Conservation (phyloP, 2,113 vertebrate species). For the Coptodon rendalli region DNA sequence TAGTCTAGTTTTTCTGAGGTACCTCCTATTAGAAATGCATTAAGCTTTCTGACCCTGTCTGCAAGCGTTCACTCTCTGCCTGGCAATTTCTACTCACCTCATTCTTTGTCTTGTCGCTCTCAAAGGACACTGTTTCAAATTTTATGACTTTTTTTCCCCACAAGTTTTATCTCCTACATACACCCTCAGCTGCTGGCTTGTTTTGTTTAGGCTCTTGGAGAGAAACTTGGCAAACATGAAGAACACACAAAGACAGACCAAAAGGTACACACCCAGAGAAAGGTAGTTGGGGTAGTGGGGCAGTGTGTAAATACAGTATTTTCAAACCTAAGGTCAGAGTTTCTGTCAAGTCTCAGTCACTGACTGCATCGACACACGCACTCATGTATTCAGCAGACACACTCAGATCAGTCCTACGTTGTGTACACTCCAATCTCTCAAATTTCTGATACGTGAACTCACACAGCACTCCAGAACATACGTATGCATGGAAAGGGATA, state of each 20-base stretch:
- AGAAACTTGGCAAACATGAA: conserved; percentile 16
- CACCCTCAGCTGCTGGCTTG: not conserved
- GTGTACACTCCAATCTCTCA: conserved; percentile 7
- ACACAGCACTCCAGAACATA: not conserved
- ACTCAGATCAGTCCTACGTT: conserved; percentile 3
- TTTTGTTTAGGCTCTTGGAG: conserved; percentile 1
- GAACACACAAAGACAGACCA: not conserved
- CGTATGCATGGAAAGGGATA: conserved; percentile 5
- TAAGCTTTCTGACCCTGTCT: conserved; percentile 28
- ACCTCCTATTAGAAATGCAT: conserved; percentile 35
- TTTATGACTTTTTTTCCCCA: not conserved
- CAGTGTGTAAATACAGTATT: not conserved
- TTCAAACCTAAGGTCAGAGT: not conserved
- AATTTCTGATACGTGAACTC: conserved; percentile 21
- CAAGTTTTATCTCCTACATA: conserved; percentile 2
- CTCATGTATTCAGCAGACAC: conserved; percentile 16
- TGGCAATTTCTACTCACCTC: not conserved
- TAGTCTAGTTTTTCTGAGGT: not conserved
- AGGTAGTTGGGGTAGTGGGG: not conserved
- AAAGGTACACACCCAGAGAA: not conserved
- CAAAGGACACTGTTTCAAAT: conserved; percentile 6
- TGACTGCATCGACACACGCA: not conserved
- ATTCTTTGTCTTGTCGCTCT: not conserved
- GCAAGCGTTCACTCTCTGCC: not conserved
- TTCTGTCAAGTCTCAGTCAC: not conserved